Percentiles rank a stretch among this genome's conserved stretches.
These are phyloP conservation scores for Vulpes lagopus DNA, from an alignment of 2,113 vertebrate species.

Conservation along the genomic window DNA sequence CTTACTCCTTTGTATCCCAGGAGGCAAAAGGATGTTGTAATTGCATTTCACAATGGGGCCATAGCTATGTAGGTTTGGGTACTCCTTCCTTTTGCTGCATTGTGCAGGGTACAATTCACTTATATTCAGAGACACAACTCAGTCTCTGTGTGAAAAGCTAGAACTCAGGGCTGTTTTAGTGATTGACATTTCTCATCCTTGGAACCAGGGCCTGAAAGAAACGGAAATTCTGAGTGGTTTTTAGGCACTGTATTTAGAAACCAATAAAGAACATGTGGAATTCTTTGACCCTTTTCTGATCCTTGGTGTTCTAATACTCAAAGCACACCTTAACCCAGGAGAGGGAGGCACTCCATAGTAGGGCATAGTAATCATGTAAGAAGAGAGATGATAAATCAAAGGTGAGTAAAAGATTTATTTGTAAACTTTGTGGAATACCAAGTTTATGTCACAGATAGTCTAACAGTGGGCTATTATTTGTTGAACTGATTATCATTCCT, in stretches of 20 bases:
- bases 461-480: neutral
- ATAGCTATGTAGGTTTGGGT: neutral
- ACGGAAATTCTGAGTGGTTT: neutral
- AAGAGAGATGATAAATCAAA: neutral
- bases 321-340: neutral
- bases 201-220: neutral
- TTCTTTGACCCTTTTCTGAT: neutral
- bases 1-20: neutral
- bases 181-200: neutral
- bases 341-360: neutral
- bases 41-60: neutral
- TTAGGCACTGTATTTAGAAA: neutral
- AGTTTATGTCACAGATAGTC: neutral
- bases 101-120: neutral
- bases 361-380: neutral
- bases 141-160: neutral
- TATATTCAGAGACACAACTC: neutral
- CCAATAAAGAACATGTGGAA: neutral
- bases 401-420: neutral
- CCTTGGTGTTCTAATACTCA: neutral
- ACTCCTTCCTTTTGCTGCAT: neutral
- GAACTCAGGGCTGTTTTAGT: neutral
- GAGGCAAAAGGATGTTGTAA: neutral
- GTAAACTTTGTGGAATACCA: constrained; percentile 23
- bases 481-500: neutral